A percentile compares a stretch with the other conserved stretches of the same genome.
Evolutionary conservation across 2,113 vertebrate genomes (phyloP).

Genomic region (Piaya cayana): DNA sequence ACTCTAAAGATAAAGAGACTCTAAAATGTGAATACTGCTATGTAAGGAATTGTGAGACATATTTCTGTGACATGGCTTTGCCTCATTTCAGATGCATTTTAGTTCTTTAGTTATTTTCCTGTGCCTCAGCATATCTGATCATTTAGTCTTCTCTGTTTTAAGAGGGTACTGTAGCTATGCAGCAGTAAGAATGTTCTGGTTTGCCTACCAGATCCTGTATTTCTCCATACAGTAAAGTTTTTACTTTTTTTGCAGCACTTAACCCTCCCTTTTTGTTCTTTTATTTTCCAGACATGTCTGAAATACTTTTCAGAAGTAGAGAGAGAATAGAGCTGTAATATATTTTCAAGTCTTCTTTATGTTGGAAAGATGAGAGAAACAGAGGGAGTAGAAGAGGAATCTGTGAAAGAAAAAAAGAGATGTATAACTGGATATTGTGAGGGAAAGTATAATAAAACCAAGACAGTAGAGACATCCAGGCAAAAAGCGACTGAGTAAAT

Average conservation of each 20-base stretch:
- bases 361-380: neutral
- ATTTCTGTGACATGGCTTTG: neutral
- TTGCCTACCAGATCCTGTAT: neutral
- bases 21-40: neutral
- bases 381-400: neutral
- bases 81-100: neutral
- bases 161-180: neutral
- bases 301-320: neutral
- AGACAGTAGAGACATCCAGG: neutral
- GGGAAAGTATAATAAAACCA: neutral
- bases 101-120: neutral
- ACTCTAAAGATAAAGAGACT: neutral
- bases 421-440: neutral
- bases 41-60: neutral
- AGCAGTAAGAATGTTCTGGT: neutral
- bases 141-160: neutral
- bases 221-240: neutral
- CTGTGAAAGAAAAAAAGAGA: neutral
- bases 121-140: neutral
- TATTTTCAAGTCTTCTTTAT: neutral
- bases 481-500: conserved; percentile 3
- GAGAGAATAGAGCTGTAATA: neutral
- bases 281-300: neutral
- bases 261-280: neutral
- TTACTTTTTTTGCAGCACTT: neutral